Base-by-base conservation (phyloP, 2,888 invertebrate species). In the Aromia moschata region DNA sequence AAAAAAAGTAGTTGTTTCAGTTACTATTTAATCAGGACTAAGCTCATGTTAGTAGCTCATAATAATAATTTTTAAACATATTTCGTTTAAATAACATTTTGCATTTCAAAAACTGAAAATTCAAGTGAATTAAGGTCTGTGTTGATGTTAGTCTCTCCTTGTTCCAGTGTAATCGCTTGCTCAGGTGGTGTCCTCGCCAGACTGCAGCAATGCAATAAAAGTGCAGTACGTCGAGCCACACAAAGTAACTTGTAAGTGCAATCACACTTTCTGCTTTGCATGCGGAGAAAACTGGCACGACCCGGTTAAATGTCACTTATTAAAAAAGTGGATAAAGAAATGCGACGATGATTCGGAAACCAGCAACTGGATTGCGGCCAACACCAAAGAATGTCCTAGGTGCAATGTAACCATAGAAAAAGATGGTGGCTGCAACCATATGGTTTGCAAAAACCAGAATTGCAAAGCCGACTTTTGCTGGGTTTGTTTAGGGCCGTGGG, bases 281-380 rank as follows among this genome's bases (percentile, higher is more conserved):
- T 98, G 98, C 82, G 96, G 95, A 15, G 95, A 95, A 83, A 93
- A 94, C 82, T 96, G 96, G 96, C 99, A 99, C 82, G 98, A 99
- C 80, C 98, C 98, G 17, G 97, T 98, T 38, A 92, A 93, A 72
- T 99, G 99, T 82, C 88, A 90, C 64, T 87, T 96, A 79, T 86
- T 99, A 14, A 89, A 89, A 77, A 93, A 93, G 80, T 99, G 98
- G 98, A 94, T 97, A 69, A 98, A 97, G 83, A 98, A 99, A 83
- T 98, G 98, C 83, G 97, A 96, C 80, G 98, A 99, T 79, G 98
- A 99, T 82, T 96, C 96, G 2, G 98, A 98, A 83, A 98, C 98
- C 54, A 96, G 96, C 9, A 98, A 98, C 80, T 99, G 98, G 98
- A 97, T 99, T 76, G 96, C 96, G 56, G 98, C 98, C 18, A 98